Evolutionary conservation across 1,140 invertebrate genomes (phyloP).

Genomic region (Pogonognathellus flavescens): DNA sequence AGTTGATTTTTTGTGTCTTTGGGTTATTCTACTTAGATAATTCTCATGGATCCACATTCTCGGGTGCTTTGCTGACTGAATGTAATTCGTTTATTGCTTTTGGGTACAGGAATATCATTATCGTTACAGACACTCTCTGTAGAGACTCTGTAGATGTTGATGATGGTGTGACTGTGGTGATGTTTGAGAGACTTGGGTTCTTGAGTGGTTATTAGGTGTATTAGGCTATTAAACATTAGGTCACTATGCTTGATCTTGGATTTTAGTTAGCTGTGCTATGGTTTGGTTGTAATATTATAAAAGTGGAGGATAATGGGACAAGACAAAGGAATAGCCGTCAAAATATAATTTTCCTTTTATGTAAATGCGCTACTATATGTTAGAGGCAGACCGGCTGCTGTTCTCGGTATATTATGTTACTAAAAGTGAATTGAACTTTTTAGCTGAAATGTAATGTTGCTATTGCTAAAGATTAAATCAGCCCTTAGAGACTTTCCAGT

Average conservation of each 20-base stretch:
- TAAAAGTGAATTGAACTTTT: slow-evolving; percentile 30
- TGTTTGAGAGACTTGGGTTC: too few species aligned
- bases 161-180: too few species aligned
- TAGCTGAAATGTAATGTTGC: not conserved
- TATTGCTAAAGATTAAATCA: slow-evolving; percentile 9
- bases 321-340: slow-evolving; percentile 28
- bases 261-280: not conserved
- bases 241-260: slow-evolving; percentile 1
- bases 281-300: too few species aligned
- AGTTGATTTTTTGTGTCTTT: slow-evolving; percentile 39
- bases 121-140: too few species aligned
- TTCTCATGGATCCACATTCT: not conserved
- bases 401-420: not conserved
- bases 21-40: slow-evolving; percentile 36
- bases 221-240: not conserved
- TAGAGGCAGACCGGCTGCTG: not conserved
- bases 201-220: too few species aligned
- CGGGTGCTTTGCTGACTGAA: slow-evolving; percentile 6
- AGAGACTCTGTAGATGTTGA: too few species aligned
- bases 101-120: too few species aligned
- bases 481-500: slow-evolving; percentile 2
- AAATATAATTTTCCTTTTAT: slow-evolving; percentile 41
- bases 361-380: not conserved
- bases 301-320: not conserved
- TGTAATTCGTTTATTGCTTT: too few species aligned